These are phyloP conservation scores for Pristionchus arcanus DNA, from an alignment of 2,888 invertebrate genomes.

Conservation along the genomic window DNA sequence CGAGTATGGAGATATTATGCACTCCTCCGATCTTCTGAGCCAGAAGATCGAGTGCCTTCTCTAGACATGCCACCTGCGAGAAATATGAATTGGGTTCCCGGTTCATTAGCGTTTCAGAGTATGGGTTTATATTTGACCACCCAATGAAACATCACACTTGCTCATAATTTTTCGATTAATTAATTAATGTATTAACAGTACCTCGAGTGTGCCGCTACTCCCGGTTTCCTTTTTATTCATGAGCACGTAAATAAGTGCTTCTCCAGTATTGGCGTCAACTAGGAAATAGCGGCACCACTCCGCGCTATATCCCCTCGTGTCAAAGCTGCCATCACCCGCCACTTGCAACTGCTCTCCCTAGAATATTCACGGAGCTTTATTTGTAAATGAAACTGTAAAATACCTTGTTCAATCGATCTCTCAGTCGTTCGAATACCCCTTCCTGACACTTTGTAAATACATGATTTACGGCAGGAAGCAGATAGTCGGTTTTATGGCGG, in stretches of 20 bases:
- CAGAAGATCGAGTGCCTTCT: too few relatives aligned
- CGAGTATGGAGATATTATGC: too few relatives aligned
- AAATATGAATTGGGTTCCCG: too few relatives aligned
- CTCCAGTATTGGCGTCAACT: conserved; percentile 4
- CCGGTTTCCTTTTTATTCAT: conserved; percentile 41
- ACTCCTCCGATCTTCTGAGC: too few relatives aligned
- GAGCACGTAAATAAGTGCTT: not conserved
- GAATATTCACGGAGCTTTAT: too few relatives aligned
- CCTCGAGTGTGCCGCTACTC: not conserved
- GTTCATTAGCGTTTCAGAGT: too few relatives aligned
- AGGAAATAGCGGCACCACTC: conserved; percentile 5
- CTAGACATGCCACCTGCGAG: not conserved
- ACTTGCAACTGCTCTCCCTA: conserved; percentile 5
- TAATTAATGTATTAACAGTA: too few relatives aligned
- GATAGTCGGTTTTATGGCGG: not conserved
- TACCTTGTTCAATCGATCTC: not conserved
- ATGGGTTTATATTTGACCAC: too few relatives aligned
- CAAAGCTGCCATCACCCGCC: conserved; percentile 2
- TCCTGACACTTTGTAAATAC: too few relatives aligned
- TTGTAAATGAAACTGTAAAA: too few relatives aligned
- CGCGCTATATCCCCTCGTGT: conserved; percentile 1
- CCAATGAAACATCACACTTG: too few relatives aligned
- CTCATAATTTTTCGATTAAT: too few relatives aligned
- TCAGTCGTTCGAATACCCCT: not conserved
- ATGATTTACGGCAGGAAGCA: not conserved